phyloP scores from a whole-genome alignment of 2,888 invertebrate species.

The Hemicrepidius hirtus region DNA sequence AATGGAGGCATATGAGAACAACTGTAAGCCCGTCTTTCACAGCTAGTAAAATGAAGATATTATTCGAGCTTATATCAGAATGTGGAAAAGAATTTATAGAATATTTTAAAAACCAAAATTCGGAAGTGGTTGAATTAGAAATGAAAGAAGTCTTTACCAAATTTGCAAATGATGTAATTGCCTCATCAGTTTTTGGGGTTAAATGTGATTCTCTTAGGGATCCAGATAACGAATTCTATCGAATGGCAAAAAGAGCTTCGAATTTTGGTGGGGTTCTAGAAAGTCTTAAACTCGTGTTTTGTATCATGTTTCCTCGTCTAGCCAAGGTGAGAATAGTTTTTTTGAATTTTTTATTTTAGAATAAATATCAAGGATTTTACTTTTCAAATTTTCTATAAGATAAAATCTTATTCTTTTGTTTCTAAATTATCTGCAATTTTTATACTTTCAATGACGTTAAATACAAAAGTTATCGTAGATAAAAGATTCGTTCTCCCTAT shows the following conservation, averaged over 20 bases:
- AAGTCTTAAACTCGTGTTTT: neutral
- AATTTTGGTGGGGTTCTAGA: constrained; percentile 43
- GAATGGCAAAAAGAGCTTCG: constrained; percentile 71
- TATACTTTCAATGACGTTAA: too few relatives aligned
- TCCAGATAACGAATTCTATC: constrained; percentile 73
- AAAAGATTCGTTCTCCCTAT: too few relatives aligned
- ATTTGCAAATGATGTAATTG: constrained; percentile 73
- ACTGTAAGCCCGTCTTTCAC: constrained; percentile 64
- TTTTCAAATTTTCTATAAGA: too few relatives aligned
- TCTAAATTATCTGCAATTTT: too few relatives aligned
- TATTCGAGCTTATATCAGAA: constrained; percentile 62
- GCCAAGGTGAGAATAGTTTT: constrained; percentile 14
- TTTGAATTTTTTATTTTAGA: too few relatives aligned
- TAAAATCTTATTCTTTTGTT: too few relatives aligned
- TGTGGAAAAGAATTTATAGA: constrained; percentile 58
- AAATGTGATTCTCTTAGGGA: constrained; percentile 74
- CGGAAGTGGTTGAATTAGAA: constrained; percentile 62
- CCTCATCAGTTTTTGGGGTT: constrained; percentile 72
- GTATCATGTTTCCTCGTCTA: neutral
- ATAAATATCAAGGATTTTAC: too few relatives aligned
- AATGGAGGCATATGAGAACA: constrained; percentile 63
- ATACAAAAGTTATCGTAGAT: too few relatives aligned
- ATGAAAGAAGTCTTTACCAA: constrained; percentile 71
- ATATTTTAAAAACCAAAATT: constrained; percentile 51
- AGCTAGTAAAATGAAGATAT: constrained; percentile 65